Evolutionary conservation across 2,113 vertebrate species (phyloP), one percentile per base, ranked within the genome.

Genomic region (Zeus faber): DNA sequence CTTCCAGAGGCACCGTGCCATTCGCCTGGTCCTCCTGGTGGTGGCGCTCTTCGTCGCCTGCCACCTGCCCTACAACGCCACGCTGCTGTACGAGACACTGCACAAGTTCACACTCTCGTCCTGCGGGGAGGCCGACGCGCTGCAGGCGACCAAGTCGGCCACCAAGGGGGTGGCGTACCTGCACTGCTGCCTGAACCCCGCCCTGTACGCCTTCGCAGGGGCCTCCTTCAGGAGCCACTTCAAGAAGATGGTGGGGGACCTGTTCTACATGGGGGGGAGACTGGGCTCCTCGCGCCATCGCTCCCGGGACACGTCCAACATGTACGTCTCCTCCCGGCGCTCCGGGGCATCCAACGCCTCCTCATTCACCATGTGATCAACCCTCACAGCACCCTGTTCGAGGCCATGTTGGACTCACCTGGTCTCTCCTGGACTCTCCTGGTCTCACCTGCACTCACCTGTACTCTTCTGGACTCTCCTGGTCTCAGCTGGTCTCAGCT

Each of bases 151-250:
- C 0, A 67, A 55, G 35, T 81, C 23, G 0, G 6, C 84, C 49
- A 88, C 91, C 0, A 87, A 93, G 77, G 86, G 82, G 13, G 5
- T 96, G 47, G 94, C 96, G 8, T 96, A 95, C 77, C 87, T 97
- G 62, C 96, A 93, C 70, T 94, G 94, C 74, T 95, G 95, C 16
- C 82, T 96, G 40, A 98, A 98, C 81, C 96, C 96, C 0, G 72
- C 96, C 44, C 89, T 98, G 14, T 98, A 98, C 0, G 96, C 94
- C 0, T 98, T 98, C 7, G 74, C 96, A 0, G 94, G 94, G 0
- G 93, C 94, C 21, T 93, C 89, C 70, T 98, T 98, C 65, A 84
- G 95, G 50, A 93, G 72, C 81, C 91, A 95, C 76, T 96, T 98
- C 76, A 64, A 87, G 44, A 91, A 86, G 81, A 84, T 95, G 53